phyloP scores from a whole-genome alignment of 2,888 invertebrate species.

The Norana najaformis region DNA sequence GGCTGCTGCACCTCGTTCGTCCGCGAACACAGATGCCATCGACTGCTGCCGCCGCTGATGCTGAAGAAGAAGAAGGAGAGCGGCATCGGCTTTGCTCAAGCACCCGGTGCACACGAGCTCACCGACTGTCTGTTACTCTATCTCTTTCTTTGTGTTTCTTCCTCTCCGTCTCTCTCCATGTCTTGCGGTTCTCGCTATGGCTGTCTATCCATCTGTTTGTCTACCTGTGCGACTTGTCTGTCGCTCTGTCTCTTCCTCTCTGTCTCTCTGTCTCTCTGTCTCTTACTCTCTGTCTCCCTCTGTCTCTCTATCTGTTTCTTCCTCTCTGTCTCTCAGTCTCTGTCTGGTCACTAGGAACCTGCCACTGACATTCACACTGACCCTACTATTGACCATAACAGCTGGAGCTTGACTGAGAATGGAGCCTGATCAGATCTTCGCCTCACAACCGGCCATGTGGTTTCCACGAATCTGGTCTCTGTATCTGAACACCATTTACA shows the following conservation, averaged over 20 bases:
- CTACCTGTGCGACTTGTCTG: neutral
- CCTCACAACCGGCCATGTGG: no score
- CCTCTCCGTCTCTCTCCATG: neutral
- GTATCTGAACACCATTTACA: neutral
- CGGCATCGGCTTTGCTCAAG: constrained; percentile 13
- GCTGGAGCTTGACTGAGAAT: neutral
- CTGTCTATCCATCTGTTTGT: neutral
- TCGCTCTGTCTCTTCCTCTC: neutral
- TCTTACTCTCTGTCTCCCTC: neutral
- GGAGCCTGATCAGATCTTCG: neutral
- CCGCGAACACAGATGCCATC: no score
- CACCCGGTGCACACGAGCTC: neutral
- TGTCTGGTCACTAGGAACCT: neutral
- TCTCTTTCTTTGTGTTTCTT: neutral
- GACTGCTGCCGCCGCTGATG: no score
- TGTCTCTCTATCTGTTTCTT: neutral
- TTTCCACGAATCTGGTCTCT: neutral
- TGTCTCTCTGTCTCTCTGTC: neutral
- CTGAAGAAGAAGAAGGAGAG: neutral
- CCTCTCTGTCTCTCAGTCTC: neutral
- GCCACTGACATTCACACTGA: neutral
- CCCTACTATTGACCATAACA: neutral
- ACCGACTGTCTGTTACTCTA: neutral
- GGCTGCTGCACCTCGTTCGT: neutral
- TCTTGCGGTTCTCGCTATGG: neutral